Evolutionary conservation across 2,113 vertebrate species (phyloP).

Genomic region (Macrotus californicus): DNA sequence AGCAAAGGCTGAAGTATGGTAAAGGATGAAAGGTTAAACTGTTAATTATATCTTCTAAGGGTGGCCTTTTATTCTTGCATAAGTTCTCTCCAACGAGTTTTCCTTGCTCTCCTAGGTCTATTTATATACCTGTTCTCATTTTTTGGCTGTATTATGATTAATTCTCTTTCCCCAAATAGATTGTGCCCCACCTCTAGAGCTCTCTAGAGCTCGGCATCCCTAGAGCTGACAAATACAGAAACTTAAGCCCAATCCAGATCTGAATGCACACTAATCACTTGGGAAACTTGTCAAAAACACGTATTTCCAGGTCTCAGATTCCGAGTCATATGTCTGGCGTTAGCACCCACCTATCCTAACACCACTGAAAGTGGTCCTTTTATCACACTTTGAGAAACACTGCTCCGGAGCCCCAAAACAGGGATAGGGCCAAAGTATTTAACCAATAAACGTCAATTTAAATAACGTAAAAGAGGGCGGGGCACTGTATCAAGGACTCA

Average conservation of each 20-base stretch:
- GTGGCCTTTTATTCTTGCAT: background rate
- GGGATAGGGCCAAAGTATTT: background rate
- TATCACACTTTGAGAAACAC: background rate
- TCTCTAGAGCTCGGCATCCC: background rate
- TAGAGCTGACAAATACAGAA: background rate
- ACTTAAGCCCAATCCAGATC: background rate
- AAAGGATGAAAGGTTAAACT: background rate
- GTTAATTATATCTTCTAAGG: background rate
- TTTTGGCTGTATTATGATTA: background rate
- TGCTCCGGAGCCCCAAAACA: background rate
- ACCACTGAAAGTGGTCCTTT: background rate
- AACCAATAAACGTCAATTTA: background rate
- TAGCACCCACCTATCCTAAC: background rate
- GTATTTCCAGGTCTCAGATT: background rate
- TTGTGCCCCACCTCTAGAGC: background rate
- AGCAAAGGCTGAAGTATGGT: background rate
- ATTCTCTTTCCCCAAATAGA: background rate
- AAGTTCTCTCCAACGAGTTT: background rate
- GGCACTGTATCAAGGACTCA: background rate
- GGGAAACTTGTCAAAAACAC: background rate
- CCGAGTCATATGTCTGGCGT: background rate
- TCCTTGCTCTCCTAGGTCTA: background rate
- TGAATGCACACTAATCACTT: background rate
- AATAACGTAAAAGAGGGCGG: background rate
- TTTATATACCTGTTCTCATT: background rate